phyloP scores from a whole-genome alignment of 2,797 vertebrate species.

The Hypotaenidia philippensis region DNA sequence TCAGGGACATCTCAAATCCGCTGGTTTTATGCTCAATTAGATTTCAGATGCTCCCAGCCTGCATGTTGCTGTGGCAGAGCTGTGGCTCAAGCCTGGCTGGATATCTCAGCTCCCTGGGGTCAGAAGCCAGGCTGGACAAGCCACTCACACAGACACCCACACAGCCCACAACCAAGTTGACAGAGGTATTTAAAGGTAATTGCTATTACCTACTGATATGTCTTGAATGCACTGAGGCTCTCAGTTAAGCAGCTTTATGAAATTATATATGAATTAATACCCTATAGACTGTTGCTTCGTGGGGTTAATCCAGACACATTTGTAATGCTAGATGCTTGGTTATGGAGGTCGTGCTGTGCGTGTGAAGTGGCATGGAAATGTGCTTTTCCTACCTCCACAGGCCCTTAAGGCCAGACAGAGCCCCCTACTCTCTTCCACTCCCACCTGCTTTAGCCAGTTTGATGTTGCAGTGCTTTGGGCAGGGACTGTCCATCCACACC shows the following conservation, averaged over 20 bases:
- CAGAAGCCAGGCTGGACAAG: neutral
- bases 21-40: neutral
- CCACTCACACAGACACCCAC: accelerated
- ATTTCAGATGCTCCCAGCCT: neutral
- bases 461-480: neutral
- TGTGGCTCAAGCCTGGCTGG: neutral
- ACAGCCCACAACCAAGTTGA: neutral
- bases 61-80: neutral
- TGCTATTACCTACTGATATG: neutral
- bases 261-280: neutral
- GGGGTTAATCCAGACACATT: neutral
- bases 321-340: neutral
- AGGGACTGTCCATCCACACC: accelerated
- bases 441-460: neutral
- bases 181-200: neutral
- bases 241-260: neutral
- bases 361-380: neutral
- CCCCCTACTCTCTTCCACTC: neutral
- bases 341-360: accelerated
- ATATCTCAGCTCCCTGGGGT: no score
- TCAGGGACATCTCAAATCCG: neutral
- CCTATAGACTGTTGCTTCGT: neutral
- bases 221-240: neutral
- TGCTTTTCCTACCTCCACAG: neutral
- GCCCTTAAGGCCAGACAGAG: neutral